Conservation (phyloP, 1,140 invertebrate species). For the Brachionus asplanchnoidis region DNA sequence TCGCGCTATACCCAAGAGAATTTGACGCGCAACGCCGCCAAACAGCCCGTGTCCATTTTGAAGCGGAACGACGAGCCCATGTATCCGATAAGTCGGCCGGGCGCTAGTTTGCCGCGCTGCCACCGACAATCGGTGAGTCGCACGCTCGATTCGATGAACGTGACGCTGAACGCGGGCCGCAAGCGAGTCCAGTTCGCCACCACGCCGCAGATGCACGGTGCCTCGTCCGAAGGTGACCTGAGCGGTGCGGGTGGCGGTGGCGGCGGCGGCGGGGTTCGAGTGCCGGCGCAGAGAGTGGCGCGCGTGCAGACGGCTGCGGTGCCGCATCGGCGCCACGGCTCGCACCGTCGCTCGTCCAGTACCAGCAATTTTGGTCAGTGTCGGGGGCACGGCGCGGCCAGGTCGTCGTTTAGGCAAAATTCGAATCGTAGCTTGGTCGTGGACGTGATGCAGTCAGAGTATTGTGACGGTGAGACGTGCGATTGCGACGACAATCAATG, state of each 20-base stretch:
- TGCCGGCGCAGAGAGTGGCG: too few relatives aligned
- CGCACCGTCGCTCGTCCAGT: conserved; percentile 3
- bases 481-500: conserved; percentile 26
- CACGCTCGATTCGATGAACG: not conserved
- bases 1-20: not conserved
- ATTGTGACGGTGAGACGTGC: not conserved
- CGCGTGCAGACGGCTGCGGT: not conserved
- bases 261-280: too few relatives aligned
- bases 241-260: not conserved
- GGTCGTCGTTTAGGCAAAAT: not conserved
- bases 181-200: conserved; percentile 24
- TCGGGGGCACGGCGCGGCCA: not conserved
- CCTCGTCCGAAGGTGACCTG: conserved; percentile 19
- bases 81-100: conserved; percentile 27
- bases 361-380: conserved; percentile 27
- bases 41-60: conserved; percentile 22
- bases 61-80: not conserved
- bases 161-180: not conserved
- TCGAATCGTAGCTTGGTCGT: not conserved
- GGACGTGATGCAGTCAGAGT: not conserved
- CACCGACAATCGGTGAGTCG: not conserved
- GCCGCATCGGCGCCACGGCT: not conserved
- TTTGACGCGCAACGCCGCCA: not conserved
- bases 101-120: not conserved
- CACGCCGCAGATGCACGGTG: conserved; percentile 24